Base-by-base conservation (phyloP, 1,140 invertebrate genomes). In the Bombyx mandarina region DNA sequence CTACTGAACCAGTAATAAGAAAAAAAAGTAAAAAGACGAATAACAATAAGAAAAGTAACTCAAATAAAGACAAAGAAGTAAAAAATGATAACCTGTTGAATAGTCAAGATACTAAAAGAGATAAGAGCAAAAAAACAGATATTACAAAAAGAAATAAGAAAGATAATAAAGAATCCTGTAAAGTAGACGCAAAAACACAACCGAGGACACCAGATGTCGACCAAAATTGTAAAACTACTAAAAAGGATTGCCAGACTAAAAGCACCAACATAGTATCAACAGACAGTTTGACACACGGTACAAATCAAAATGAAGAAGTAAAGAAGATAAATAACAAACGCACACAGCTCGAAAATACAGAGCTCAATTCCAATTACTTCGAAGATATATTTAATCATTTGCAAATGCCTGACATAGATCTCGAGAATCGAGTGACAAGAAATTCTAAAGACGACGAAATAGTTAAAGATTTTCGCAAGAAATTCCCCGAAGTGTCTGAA, bases 401-500 rank as follows among this genome's bases (percentile, higher is more conserved):
- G 22, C 22, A 49, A 18, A 18, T 49, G 10, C 6, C 48, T 12
- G 48, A 49, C 45, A 46, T 2, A 2, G 26, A 35, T 9, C 45
- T 46, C 44, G 50, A 48, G 1, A 56, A 44, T 7, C 51, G 59
- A 47, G 47, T 47, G 10, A 51, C 44, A n/a, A 61, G 45, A 50
- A 61, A 56, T 8, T 53, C 56, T 43, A 61, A 48, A 45, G 59
- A 65, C 52, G 62, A 72, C 43, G 43, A 9, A 44, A 56, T 54
- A 18, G 7, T 45, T 22, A 35, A 47, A 52, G 64, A 71, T 44
- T 60, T 54, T 69, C 26, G 26, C 45, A 10, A 58, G 50, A 67
- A 60, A 47, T 60, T 63, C 18, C 61, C 69, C 3, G 52, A 56
- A 18, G 56, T 63, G 26, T 62, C 66, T n/a, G 60, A 69, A 66